These are phyloP conservation scores for chimpanzee (Pan troglodytes) DNA, from an alignment of 2,113 vertebrate species.

Conservation along the genomic window DNA sequence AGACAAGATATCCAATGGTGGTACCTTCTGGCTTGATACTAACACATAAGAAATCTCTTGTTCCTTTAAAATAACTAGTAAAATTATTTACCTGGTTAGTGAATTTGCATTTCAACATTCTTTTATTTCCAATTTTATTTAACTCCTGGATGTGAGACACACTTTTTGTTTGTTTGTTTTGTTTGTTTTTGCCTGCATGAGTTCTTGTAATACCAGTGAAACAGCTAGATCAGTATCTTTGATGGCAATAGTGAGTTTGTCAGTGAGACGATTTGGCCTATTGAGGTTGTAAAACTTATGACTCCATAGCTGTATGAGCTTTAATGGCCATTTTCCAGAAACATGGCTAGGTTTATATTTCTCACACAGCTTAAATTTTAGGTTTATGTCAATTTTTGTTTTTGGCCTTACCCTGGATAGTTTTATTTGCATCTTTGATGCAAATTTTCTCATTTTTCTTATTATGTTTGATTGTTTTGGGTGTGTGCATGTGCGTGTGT, in stretches of 20 bases:
- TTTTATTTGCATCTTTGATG: conserved; percentile 24
- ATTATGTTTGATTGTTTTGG: background rate
- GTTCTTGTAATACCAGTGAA: background rate
- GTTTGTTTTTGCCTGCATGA: background rate
- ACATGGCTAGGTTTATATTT: background rate
- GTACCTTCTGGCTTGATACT: background rate
- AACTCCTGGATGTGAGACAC: background rate
- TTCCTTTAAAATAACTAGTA: background rate
- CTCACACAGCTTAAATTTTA: background rate
- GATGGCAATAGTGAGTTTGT: conserved; percentile 11
- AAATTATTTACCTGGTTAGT: background rate
- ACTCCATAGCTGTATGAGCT: background rate
- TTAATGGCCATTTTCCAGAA: background rate
- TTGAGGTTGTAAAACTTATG: conserved; percentile 22
- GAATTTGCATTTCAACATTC: background rate
- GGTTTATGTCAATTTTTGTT: background rate
- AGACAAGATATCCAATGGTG: background rate
- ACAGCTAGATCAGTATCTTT: conserved; percentile 3
- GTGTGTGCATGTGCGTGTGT: too few relatives aligned
- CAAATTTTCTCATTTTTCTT: background rate
- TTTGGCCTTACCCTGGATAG: background rate
- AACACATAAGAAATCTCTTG: background rate
- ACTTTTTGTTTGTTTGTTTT: background rate
- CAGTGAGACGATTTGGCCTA: background rate
- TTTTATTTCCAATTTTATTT: conserved; percentile 39